Percentiles rank a stretch among this genome's conserved stretches.
These are phyloP conservation scores for Ptilodon capucinus DNA, from an alignment of 2,888 invertebrate genomes.

Conservation along the genomic window DNA sequence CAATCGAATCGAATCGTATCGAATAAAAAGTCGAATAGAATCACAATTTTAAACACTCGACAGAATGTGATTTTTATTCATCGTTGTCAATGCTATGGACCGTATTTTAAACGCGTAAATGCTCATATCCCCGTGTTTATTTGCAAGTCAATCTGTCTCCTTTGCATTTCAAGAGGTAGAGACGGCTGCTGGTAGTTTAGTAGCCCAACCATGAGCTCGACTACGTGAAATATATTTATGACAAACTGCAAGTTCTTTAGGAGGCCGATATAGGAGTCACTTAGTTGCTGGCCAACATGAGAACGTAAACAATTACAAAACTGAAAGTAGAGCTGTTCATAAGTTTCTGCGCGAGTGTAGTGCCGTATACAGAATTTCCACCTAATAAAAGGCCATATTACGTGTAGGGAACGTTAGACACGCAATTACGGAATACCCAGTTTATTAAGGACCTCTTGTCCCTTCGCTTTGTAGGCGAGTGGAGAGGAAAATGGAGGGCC, in stretches of 20 bases:
- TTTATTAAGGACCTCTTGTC: conserved; percentile 56
- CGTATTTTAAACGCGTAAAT: conserved; percentile 36
- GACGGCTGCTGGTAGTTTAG: conserved; percentile 27
- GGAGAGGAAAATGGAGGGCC: conserved; percentile 49
- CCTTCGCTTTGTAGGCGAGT: conserved; percentile 43
- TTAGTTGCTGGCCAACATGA: too few relatives aligned
- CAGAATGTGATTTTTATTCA: conserved; percentile 48
- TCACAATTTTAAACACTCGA: conserved; percentile 37
- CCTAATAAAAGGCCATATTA: conserved; percentile 80
- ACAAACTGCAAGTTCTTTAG: too few relatives aligned
- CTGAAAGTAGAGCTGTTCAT: too few relatives aligned
- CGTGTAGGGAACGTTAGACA: conserved; percentile 78
- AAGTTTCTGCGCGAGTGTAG: conserved; percentile 60
- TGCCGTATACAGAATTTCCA: conserved; percentile 78
- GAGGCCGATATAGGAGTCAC: too few relatives aligned
- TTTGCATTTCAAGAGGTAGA: conserved; percentile 34
- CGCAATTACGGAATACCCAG: conserved; percentile 73
- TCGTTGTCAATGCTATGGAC: conserved; percentile 52
- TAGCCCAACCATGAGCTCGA: too few relatives aligned
- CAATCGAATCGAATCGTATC: conserved; percentile 50
- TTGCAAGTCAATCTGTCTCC: conserved; percentile 6
- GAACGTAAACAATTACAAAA: too few relatives aligned
- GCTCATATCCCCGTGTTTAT: conserved; percentile 30
- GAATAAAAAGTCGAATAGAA: conserved; percentile 45
- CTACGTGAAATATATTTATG: too few relatives aligned